Conservation (phyloP, 2,888 invertebrate species). For the Hartigia nigra region DNA sequence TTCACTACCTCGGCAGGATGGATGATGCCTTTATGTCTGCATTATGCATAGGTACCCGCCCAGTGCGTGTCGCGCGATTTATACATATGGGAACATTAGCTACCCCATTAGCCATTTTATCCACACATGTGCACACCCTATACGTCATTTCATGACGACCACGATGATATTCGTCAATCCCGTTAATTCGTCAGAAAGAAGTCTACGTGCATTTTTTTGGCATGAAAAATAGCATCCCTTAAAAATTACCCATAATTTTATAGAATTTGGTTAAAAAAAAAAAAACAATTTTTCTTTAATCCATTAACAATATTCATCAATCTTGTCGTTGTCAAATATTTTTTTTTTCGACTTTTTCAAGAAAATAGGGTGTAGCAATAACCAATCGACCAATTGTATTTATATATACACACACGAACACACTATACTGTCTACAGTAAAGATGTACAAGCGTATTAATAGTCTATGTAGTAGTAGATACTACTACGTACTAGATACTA, state of each 20-base stretch:
- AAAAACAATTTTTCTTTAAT: not conserved
- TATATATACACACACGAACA: not conserved
- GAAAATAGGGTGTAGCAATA: not conserved
- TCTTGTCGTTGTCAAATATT: not conserved
- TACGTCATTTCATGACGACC: constrained; percentile 24
- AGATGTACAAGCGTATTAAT: not conserved
- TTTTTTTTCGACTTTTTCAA: not conserved
- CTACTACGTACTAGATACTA: not conserved
- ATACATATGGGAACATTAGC: constrained; percentile 61
- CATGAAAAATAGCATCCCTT: not conserved
- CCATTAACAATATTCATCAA: not conserved
- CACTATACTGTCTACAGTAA: not conserved
- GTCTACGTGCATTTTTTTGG: not conserved
- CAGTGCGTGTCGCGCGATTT: constrained; percentile 54
- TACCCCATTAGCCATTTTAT: constrained; percentile 61
- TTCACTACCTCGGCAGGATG: constrained; percentile 28
- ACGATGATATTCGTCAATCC: not conserved
- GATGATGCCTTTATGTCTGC: constrained; percentile 45
- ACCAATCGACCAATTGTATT: too few relatives aligned
- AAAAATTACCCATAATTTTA: not conserved
- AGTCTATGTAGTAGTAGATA: not conserved
- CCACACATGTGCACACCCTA: constrained; percentile 34
- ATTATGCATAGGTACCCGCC: constrained; percentile 59
- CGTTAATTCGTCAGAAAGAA: not conserved
- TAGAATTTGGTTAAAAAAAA: not conserved